Conservation (phyloP, 2,113 vertebrate species). For the Pedetes capensis region DNA sequence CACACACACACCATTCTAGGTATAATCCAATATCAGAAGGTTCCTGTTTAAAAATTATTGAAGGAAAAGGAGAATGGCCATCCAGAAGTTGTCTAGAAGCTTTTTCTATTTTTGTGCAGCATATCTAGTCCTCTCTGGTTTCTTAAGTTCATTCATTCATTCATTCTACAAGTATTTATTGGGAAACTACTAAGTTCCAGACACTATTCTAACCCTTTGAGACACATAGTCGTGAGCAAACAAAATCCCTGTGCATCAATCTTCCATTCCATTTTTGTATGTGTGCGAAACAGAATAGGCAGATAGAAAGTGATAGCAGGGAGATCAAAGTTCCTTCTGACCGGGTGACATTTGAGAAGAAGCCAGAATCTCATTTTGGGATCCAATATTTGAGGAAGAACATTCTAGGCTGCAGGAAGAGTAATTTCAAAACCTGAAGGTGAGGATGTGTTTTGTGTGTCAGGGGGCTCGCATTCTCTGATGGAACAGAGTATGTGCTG, state of each 20-base stretch:
- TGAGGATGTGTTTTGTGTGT: background rate
- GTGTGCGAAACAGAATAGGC: background rate
- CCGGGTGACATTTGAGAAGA: background rate
- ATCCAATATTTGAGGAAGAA: background rate
- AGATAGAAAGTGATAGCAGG: no score
- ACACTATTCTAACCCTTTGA: background rate
- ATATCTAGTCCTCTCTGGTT: background rate
- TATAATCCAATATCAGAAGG: background rate
- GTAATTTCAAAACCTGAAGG: background rate
- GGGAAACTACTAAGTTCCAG: background rate
- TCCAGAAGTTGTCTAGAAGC: background rate
- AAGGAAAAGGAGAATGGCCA: background rate
- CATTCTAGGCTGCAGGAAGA: background rate
- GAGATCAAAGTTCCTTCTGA: background rate
- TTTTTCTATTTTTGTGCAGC: background rate
- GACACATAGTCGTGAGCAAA: background rate
- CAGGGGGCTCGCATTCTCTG: background rate
- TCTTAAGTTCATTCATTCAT: background rate
- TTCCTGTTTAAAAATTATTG: background rate
- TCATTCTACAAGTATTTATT: background rate
- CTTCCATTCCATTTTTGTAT: background rate
- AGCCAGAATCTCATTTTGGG: background rate
- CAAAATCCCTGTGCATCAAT: background rate
- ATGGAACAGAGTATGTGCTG: background rate
- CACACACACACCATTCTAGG: background rate